Conservation (phyloP, 2,888 invertebrate species). For the Portevinia maculata region DNA sequence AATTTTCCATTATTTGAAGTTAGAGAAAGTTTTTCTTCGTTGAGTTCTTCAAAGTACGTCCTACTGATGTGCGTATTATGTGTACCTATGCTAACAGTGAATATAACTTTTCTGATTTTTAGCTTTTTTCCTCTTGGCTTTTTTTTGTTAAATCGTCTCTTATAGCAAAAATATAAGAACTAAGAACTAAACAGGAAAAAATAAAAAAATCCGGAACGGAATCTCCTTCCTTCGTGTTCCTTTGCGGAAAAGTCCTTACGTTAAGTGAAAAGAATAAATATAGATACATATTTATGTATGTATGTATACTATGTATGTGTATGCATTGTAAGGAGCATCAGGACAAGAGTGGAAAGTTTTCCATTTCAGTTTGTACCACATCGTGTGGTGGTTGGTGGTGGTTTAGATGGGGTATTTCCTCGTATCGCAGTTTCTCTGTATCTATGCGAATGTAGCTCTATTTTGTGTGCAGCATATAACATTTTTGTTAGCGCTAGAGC, state of each 20-base stretch:
- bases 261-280: slow-evolving; percentile 62
- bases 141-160: slow-evolving; percentile 64
- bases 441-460: slow-evolving; percentile 53
- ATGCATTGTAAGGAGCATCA: slow-evolving; percentile 48
- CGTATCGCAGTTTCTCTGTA: not conserved
- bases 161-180: slow-evolving; percentile 56
- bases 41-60: slow-evolving; percentile 21
- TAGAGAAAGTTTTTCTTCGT: slow-evolving; percentile 58
- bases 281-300: slow-evolving; percentile 23
- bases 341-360: slow-evolving; percentile 63
- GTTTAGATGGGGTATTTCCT: slow-evolving; percentile 39
- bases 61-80: slow-evolving; percentile 40
- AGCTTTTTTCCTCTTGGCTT: slow-evolving; percentile 56
- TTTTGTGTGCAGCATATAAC: slow-evolving; percentile 61
- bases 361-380: slow-evolving; percentile 45
- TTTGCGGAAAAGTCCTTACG: slow-evolving; percentile 64
- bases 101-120: slow-evolving; percentile 74
- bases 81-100: slow-evolving; percentile 61
- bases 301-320: slow-evolving; percentile 20
- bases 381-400: slow-evolving; percentile 10
- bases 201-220: slow-evolving; percentile 43
- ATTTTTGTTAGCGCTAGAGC: slow-evolving; percentile 59
- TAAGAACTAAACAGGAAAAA: slow-evolving; percentile 43
- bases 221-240: slow-evolving; percentile 56
- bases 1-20: slow-evolving; percentile 75